phyloP scores from a whole-genome alignment of 1,140 invertebrate genomes.

The Drosophila repleta region DNA sequence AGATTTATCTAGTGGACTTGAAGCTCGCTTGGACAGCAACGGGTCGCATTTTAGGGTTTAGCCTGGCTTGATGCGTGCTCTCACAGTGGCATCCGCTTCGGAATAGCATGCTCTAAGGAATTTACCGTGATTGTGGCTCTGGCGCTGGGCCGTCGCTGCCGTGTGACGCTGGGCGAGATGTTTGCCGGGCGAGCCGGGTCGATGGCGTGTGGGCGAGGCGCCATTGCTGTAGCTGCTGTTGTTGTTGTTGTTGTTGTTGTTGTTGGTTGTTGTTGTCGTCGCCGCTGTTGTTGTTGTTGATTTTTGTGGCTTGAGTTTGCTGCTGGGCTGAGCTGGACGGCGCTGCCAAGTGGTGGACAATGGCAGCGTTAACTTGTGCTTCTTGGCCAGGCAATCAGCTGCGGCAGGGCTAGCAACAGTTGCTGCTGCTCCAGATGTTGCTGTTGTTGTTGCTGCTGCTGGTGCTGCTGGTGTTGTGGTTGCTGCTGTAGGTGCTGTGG shows the following conservation, averaged over 20 bases:
- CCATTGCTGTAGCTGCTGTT: constrained; percentile 14
- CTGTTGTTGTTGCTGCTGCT: background rate
- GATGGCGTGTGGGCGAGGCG: constrained; percentile 48
- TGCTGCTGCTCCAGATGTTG: background rate
- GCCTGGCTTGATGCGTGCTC: background rate
- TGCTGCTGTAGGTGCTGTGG: constrained; percentile 12
- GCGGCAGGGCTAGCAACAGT: too few relatives aligned
- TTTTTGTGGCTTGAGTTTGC: constrained; percentile 43
- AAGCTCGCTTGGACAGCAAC: too few relatives aligned
- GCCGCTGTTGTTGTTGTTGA: background rate
- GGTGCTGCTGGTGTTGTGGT: background rate
- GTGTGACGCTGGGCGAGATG: constrained; percentile 70
- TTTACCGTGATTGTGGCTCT: constrained; percentile 41
- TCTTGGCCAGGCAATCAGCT: constrained; percentile 59
- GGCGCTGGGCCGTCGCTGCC: constrained; percentile 67
- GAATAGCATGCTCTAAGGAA: background rate
- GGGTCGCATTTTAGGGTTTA: too few relatives aligned
- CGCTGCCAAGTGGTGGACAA: background rate
- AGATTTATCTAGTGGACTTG: too few relatives aligned
- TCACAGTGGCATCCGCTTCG: background rate
- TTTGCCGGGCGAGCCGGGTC: constrained; percentile 62
- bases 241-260: constrained; percentile 7
- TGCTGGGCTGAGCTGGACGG: background rate
- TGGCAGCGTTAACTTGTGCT: constrained; percentile 61
- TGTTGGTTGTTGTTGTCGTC: background rate